Evolutionary conservation across 2,113 vertebrate genomes (phyloP).

Genomic region (Panurus biarmicus): DNA sequence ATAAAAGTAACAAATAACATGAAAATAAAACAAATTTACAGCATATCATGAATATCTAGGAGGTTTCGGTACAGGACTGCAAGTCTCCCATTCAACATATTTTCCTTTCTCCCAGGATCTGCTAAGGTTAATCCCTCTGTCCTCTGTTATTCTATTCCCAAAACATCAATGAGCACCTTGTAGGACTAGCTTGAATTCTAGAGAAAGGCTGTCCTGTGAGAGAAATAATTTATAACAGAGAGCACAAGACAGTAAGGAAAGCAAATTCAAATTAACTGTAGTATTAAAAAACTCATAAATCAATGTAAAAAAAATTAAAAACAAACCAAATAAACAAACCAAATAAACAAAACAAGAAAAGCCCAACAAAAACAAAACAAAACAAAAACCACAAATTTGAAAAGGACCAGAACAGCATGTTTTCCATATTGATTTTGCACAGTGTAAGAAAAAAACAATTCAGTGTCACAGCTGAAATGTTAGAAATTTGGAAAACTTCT

Average conservation of each 20-base stretch:
- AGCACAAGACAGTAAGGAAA: neutral
- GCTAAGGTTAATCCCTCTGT: neutral
- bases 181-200: neutral
- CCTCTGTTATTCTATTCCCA: neutral
- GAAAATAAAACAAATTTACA: neutral
- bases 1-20: neutral
- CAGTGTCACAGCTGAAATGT: neutral
- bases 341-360: neutral
- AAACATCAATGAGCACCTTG: neutral
- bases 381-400: accelerated
- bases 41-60: neutral
- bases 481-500: neutral
- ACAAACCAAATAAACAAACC: too few species aligned
- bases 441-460: neutral
- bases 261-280: neutral
- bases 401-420: neutral
- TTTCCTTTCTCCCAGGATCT: neutral
- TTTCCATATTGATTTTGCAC: neutral
- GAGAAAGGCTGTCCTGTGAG: neutral
- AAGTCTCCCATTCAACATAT: neutral
- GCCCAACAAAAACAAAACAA: too few species aligned
- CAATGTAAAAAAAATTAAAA: too few species aligned
- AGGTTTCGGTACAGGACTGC: neutral
- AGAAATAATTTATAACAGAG: neutral
- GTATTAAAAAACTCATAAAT: neutral